A percentile compares a stretch with the other conserved stretches of the same genome.
These are phyloP conservation scores for Andrena chrysosceles DNA, from an alignment of 2,888 invertebrate species.

Conservation along the genomic window DNA sequence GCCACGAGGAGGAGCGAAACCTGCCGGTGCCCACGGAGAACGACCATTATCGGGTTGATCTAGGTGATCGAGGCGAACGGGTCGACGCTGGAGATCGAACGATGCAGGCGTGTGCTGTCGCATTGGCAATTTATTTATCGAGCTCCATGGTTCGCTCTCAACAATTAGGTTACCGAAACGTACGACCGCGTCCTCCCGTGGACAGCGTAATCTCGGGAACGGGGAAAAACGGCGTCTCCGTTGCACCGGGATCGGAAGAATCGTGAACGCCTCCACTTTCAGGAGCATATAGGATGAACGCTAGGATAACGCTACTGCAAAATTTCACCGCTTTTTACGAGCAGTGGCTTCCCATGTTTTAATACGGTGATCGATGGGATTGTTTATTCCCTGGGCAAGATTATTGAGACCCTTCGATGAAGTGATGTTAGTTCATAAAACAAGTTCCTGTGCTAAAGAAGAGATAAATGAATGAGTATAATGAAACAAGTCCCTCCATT, in stretches of 20 bases:
- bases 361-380: no score
- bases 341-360: no score
- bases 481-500: background rate
- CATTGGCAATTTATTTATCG: slow-evolving; percentile 21
- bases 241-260: background rate
- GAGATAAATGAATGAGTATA: no score
- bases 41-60: slow-evolving; percentile 1
- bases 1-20: background rate
- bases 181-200: background rate
- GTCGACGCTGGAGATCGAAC: background rate
- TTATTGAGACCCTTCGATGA: no score
- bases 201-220: background rate
- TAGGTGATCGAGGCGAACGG: background rate
- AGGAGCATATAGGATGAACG: no score
- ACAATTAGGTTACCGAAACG: slow-evolving; percentile 19
- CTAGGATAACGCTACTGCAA: no score
- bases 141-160: background rate
- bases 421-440: no score
- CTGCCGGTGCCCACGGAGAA: background rate
- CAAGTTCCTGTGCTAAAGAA: no score
- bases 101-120: background rate
- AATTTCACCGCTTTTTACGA: no score
- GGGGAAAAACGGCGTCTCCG: background rate
- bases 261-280: background rate
- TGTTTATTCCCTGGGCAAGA: no score